Percentiles rank a stretch among this genome's conserved stretches.
These are phyloP conservation scores for Cygnus olor DNA, from an alignment of 2,797 vertebrate species.

Conservation along the genomic window DNA sequence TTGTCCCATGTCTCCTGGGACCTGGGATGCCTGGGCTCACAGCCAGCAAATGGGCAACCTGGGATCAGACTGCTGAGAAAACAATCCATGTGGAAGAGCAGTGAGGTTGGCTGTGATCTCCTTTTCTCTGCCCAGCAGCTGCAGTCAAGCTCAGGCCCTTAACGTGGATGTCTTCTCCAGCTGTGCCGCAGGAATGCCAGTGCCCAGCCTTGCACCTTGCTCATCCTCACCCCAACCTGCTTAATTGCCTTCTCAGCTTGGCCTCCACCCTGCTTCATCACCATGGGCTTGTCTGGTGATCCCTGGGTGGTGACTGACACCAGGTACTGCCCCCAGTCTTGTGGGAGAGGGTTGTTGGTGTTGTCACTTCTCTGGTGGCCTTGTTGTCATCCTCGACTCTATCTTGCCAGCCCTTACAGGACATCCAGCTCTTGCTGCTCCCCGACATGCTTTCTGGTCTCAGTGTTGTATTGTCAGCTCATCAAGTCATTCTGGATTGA, in stretches of 20 bases:
- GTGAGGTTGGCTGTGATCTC: background rate
- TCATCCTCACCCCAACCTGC: background rate
- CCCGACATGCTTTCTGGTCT: background rate
- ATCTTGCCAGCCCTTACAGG: background rate
- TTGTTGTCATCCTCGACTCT: background rate
- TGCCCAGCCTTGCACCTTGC: background rate
- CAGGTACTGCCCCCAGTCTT: background rate
- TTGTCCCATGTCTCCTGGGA: fast-evolving
- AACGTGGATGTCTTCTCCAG: background rate
- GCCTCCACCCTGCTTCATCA: background rate
- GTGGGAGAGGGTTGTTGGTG: background rate
- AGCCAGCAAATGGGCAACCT: background rate
- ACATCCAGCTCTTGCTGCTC: background rate
- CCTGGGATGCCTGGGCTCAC: background rate
- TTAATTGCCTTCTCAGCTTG: background rate
- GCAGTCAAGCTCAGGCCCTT: background rate
- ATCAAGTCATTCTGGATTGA: background rate
- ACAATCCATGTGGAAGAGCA: background rate
- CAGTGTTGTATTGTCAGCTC: background rate
- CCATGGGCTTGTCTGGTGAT: background rate
- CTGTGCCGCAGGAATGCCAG: background rate
- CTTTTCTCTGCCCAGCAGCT: background rate
- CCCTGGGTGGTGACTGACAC: background rate
- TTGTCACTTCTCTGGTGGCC: background rate
- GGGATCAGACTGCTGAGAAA: background rate